Evolutionary conservation across 2,888 invertebrate species (phyloP), one percentile per base, ranked within the genome.

Genomic region (Euzophera pinguis): DNA sequence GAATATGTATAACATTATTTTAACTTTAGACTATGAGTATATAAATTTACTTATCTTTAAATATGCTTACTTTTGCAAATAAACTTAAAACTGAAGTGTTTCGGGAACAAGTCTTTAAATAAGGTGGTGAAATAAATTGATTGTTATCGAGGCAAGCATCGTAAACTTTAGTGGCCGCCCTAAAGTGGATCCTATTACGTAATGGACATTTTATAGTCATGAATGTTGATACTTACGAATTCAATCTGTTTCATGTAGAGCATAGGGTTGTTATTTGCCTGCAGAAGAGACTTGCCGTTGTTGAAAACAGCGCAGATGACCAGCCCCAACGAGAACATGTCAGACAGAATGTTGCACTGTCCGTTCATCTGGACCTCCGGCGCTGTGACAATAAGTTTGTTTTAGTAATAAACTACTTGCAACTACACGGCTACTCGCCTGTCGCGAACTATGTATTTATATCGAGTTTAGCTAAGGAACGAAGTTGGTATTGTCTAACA

Each of bases 311-410:
- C 93, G 77, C 97, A 97, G 65, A 99, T 95, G 51, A 98, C 94
- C 93, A 99, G 95, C 13, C 99, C 99, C 63, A 99, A 90, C 0
- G 98, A 98, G 86, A 96, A 99, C 95, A 99, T 98, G 83, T 99
- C 99, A 65, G 98, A 98, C 42, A 96, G 92, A 51, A 96, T 95
- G 75, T 95, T 96, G 87, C 95, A 96, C 47, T 93, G 92, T 22
- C 96, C 95, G 65, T 93, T 93, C 22, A 93, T 92, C 85, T 99
- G 98, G 41, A 96, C 94, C 91, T 99, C 99, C 0, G 99, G 99
- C 50, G 99, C 99, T 94, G 92, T 67, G 62, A 55, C 48, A 51
- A 47, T 53, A 53, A 57, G 27, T 39, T 42, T 17, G 43, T 29
- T 43, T 13, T 43, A 29, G 29, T 9, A 17, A 41, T 17, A 50